A percentile compares a stretch with the other conserved stretches of the same genome.
Conservation (phyloP, 2,113 vertebrate genomes). For the Heterotilapia buettikoferi region DNA sequence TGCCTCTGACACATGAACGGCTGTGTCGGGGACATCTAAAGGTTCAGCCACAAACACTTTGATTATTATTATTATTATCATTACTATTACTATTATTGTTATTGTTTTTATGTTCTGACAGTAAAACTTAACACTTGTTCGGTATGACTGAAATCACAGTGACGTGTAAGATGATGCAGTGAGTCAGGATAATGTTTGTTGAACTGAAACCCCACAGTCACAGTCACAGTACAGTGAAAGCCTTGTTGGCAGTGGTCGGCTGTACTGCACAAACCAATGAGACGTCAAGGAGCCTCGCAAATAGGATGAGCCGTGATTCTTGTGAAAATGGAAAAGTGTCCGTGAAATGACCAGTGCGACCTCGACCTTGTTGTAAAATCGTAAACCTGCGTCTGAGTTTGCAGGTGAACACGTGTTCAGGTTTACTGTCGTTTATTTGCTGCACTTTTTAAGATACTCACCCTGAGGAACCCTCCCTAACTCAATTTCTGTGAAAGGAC, state of each 20-base stretch:
- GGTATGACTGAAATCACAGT: background rate
- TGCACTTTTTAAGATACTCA: conserved; percentile 56
- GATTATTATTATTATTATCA: background rate
- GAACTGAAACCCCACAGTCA: background rate
- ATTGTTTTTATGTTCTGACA: background rate
- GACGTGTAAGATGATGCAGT: background rate
- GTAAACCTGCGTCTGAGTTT: background rate
- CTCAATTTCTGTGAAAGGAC: conserved; percentile 81
- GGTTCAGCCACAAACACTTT: background rate
- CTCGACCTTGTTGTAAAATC: background rate
- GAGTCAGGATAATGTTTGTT: background rate
- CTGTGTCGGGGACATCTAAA: conserved; percentile 81
- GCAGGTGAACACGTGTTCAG: background rate
- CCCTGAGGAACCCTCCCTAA: conserved; percentile 83
- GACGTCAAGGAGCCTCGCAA: background rate
- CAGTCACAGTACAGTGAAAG: background rate
- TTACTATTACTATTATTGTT: background rate
- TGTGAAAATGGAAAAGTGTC: background rate
- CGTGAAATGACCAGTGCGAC: background rate
- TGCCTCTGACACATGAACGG: conserved; percentile 67
- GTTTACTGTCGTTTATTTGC: background rate
- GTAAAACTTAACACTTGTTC: background rate
- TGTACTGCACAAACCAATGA: background rate
- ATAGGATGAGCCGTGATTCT: background rate
- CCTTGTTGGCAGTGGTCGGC: background rate